Evolutionary conservation across 2,113 vertebrate species (phyloP).

Genomic region (Upupa epops): DNA sequence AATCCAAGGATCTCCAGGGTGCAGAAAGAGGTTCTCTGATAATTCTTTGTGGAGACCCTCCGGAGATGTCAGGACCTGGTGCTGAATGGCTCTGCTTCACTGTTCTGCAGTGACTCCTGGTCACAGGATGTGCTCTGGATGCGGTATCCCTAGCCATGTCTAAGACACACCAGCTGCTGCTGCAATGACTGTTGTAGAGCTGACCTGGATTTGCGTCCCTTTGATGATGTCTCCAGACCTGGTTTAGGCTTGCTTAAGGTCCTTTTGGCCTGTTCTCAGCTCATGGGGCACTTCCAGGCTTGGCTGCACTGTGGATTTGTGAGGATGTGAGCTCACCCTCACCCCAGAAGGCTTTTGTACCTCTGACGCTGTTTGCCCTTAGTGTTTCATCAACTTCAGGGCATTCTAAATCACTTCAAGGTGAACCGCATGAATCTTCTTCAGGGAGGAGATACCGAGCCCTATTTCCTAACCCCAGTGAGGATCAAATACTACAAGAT

Average conservation of each 20-base stretch:
- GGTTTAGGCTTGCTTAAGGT: not conserved
- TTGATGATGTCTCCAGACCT: not conserved
- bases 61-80: not conserved
- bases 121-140: rapidly evolving
- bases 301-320: not conserved
- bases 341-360: not conserved
- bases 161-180: not conserved
- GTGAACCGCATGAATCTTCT: not conserved
- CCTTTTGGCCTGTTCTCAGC: not conserved
- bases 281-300: not conserved
- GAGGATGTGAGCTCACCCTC: not conserved
- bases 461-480: not conserved
- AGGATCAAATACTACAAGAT: not conserved
- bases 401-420: not conserved
- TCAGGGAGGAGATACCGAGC: not conserved
- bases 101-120: rapidly evolving
- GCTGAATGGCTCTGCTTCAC: not conserved
- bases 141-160: not conserved
- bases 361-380: not conserved
- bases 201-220: not conserved
- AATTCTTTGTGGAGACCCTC: not conserved
- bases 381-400: not conserved
- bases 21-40: not conserved
- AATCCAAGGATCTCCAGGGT: not conserved
- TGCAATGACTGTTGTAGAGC: not conserved